Percentiles rank a stretch among this genome's conserved stretches.
These are phyloP conservation scores for Drosophila affinis DNA, from an alignment of 2,888 invertebrate species.

Conservation along the genomic window DNA sequence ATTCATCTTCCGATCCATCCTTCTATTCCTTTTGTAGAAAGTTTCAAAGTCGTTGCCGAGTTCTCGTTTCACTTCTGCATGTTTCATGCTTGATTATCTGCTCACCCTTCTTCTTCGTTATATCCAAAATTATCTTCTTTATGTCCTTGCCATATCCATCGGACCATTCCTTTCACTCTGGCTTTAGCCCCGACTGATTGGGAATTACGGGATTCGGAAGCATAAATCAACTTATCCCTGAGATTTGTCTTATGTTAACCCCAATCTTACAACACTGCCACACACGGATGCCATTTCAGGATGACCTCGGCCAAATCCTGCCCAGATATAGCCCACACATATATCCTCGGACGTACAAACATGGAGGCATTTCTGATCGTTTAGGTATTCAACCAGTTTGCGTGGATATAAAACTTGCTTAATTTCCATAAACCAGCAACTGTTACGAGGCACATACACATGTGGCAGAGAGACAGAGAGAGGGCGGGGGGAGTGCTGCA, in stretches of 20 bases:
- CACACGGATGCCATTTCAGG: background rate
- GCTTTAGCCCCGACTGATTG: background rate
- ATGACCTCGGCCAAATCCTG: conserved; percentile 1
- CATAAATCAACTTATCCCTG: background rate
- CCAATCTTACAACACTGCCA: background rate
- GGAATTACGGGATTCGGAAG: background rate
- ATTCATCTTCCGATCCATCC: too few relatives aligned
- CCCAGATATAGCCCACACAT: background rate
- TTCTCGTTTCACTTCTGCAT: too few relatives aligned
- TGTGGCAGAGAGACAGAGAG: too few relatives aligned
- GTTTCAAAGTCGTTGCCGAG: too few relatives aligned
- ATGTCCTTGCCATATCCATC: too few relatives aligned
- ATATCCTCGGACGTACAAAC: conserved; percentile 4
- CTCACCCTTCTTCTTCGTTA: too few relatives aligned
- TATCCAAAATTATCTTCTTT: too few relatives aligned
- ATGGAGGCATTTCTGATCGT: conserved; percentile 22
- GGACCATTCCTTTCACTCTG: background rate
- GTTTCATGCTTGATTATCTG: too few relatives aligned
- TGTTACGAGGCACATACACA: conserved; percentile 19
- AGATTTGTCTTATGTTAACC: background rate
- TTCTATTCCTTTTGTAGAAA: too few relatives aligned
- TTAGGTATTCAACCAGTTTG: conserved; percentile 23
- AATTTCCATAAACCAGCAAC: conserved; percentile 55
- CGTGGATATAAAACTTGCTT: conserved; percentile 51
- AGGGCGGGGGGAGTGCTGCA: conserved; percentile 3